Percentiles rank a stretch among this genome's conserved stretches.
These are phyloP conservation scores for Spondyliosoma cantharus DNA, from an alignment of 2,797 vertebrate species.

Conservation along the genomic window DNA sequence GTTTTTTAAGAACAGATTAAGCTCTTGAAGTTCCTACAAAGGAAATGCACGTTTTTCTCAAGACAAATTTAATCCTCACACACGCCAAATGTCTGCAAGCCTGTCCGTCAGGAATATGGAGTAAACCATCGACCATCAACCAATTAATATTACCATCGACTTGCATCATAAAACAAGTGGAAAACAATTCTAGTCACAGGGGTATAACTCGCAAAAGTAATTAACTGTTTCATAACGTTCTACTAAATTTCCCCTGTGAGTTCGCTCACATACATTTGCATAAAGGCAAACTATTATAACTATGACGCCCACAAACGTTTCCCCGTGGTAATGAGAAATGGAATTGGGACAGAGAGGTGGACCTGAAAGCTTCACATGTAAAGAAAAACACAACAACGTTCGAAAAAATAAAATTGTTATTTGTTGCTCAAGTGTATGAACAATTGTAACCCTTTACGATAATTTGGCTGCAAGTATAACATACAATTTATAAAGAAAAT, in stretches of 20 bases:
- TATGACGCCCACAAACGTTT: constrained; percentile 17
- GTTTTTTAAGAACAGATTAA: background rate
- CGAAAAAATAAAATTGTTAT: background rate
- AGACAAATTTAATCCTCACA: background rate
- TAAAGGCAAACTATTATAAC: constrained; percentile 29
- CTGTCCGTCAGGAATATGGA: background rate
- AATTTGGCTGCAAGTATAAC: background rate
- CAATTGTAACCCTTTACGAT: background rate
- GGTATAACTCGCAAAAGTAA: constrained; percentile 32
- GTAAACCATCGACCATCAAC: too few relatives aligned
- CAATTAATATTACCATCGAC: constrained; percentile 8
- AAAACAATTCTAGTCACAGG: constrained; percentile 34
- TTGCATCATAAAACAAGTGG: constrained; percentile 16
- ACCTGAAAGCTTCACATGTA: background rate
- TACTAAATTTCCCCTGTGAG: constrained; percentile 43
- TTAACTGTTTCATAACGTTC: constrained; percentile 27
- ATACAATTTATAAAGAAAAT: too few relatives aligned
- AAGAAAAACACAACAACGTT: background rate
- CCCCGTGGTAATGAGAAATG: background rate
- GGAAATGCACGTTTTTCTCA: background rate
- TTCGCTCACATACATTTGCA: constrained; percentile 6
- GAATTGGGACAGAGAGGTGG: background rate
- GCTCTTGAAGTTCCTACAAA: background rate
- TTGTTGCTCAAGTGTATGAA: background rate
- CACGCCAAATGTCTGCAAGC: background rate